Conservation (phyloP, 2,113 vertebrate species). For the Corythaeola cristata region DNA sequence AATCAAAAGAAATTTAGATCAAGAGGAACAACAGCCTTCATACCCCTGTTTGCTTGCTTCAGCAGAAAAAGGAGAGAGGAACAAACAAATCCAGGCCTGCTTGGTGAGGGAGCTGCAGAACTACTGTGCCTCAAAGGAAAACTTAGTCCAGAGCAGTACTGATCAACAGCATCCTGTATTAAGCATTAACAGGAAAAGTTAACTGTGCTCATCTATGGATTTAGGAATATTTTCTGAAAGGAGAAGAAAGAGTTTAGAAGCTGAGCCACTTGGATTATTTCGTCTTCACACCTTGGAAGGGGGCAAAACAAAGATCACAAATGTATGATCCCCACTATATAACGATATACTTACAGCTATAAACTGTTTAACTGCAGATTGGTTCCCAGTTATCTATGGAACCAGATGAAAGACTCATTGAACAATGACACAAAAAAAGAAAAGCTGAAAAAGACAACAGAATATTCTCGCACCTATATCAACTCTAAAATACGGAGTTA, state of each 20-base stretch:
- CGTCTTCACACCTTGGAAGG: background rate
- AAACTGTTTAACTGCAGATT: background rate
- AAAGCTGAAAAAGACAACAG: background rate
- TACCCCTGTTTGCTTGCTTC: background rate
- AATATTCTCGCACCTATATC: background rate
- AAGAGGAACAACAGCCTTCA: background rate
- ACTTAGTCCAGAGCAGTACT: background rate
- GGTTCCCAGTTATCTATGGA: background rate
- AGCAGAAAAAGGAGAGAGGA: background rate
- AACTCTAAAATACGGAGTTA: background rate
- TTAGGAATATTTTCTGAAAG: background rate
- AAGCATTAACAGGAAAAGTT: background rate
- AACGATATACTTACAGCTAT: background rate
- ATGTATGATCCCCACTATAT: background rate
- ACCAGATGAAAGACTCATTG: background rate
- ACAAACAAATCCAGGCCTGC: background rate
- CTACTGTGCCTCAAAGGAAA: background rate
- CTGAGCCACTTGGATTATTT: background rate
- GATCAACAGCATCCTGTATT: background rate
- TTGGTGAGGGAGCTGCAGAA: background rate
- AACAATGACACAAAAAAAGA: background rate
- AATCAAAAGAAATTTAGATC: background rate
- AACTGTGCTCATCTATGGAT: background rate
- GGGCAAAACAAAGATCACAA: background rate
- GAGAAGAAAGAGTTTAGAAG: background rate